phyloP scores from a whole-genome alignment of 2,797 vertebrate species.

The Myotis findleyi region DNA sequence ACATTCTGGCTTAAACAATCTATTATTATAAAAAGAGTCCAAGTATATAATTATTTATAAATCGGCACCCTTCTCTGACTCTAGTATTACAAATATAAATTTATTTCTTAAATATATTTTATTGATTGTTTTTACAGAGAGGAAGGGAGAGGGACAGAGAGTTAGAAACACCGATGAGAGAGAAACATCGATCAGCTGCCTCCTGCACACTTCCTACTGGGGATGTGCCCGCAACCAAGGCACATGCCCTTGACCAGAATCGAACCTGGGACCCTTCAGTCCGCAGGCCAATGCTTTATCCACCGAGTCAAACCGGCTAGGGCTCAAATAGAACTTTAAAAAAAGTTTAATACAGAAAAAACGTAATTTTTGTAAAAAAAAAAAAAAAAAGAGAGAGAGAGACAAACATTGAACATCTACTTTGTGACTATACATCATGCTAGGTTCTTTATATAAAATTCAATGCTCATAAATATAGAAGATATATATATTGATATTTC shows the following conservation, averaged over 20 bases:
- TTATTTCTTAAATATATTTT: too few species aligned
- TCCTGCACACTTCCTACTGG: too few species aligned
- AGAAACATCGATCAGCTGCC: too few species aligned
- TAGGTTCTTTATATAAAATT: background rate
- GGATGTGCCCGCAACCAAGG: too few species aligned
- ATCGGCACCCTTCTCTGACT: background rate
- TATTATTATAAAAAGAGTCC: background rate
- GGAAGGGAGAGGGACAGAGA: too few species aligned
- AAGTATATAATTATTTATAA: background rate
- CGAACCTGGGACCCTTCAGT: too few species aligned
- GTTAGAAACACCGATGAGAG: too few species aligned
- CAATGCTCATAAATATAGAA: background rate
- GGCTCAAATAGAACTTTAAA: background rate
- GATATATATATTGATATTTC: background rate
- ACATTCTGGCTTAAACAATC: background rate
- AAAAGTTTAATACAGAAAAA: slow-evolving; percentile 15
- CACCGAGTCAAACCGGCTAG: too few species aligned
- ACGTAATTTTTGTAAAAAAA: background rate
- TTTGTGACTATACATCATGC: background rate
- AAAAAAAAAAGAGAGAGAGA: background rate
- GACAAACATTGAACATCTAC: background rate
- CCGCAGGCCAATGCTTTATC: too few species aligned
- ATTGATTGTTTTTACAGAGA: too few species aligned
- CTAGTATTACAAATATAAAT: background rate
- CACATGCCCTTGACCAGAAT: too few species aligned